A percentile compares a stretch with the other conserved stretches of the same genome.
phyloP scores from a whole-genome alignment of 2,888 invertebrate genomes.

The Laothoe populi region DNA sequence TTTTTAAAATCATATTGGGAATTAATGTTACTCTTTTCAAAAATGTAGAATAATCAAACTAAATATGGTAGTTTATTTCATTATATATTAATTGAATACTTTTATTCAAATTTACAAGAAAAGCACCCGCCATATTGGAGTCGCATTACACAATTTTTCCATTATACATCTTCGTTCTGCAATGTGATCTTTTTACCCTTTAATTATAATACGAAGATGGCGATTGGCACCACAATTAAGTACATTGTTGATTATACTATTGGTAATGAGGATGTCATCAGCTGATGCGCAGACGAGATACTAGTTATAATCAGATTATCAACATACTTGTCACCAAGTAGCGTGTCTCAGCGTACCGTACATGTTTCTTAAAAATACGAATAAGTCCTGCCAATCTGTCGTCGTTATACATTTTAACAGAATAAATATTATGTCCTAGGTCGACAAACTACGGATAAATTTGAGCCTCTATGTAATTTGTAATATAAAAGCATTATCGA shows the following conservation, averaged over 20 bases:
- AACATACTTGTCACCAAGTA: not conserved
- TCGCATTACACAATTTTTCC: not conserved
- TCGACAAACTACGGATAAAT: not conserved
- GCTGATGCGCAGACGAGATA: not conserved
- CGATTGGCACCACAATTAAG: constrained; percentile 23
- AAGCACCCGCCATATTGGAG: constrained; percentile 16
- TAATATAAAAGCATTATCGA: not conserved
- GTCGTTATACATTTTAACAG: not conserved
- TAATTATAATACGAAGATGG: not conserved
- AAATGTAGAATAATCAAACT: not conserved
- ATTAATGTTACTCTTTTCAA: not conserved
- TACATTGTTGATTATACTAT: constrained; percentile 14
- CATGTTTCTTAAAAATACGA: not conserved
- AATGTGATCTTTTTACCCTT: not conserved
- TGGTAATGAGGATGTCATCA: not conserved
- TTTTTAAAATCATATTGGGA: not conserved
- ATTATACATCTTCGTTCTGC: not conserved
- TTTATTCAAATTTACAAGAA: constrained; percentile 1
- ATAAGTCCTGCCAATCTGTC: not conserved
- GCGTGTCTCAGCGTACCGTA: not conserved
- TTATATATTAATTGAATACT: not conserved
- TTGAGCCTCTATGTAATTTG: constrained; percentile 8
- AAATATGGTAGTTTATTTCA: not conserved
- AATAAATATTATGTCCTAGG: not conserved
- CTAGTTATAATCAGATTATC: too few relatives aligned